Evolutionary conservation across 1,140 invertebrate genomes (phyloP).

Genomic region (Atta colombica): DNA sequence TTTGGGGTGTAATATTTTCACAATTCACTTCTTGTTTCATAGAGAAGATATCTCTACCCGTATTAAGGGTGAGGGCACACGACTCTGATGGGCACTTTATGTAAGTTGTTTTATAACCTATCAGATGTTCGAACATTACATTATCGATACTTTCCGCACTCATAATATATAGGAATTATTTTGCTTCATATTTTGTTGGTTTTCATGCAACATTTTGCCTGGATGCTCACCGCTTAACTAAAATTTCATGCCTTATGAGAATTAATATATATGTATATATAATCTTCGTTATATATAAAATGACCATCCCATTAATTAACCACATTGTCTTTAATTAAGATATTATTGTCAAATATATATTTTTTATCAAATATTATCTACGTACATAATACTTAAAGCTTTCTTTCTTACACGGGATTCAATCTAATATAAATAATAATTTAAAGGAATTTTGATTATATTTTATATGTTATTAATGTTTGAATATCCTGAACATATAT

Average conservation of each 20-base stretch:
- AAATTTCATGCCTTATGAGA: slow-evolving; percentile 71
- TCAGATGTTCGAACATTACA: slow-evolving; percentile 75
- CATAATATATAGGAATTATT: slow-evolving; percentile 73
- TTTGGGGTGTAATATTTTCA: slow-evolving; percentile 64
- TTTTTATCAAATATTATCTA: slow-evolving; percentile 30
- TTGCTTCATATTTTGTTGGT: slow-evolving; percentile 73
- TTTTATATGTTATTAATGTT: slow-evolving; percentile 12
- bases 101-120: slow-evolving; percentile 81
- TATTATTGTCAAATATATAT: slow-evolving; percentile 36
- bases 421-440: slow-evolving; percentile 23
- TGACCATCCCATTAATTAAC: slow-evolving; percentile 74
- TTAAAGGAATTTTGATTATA: slow-evolving; percentile 11
- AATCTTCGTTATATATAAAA: slow-evolving; percentile 63
- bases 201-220: slow-evolving; percentile 73
- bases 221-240: slow-evolving; percentile 79
- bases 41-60: slow-evolving; percentile 83
- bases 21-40: slow-evolving; percentile 81
- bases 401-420: slow-evolving; percentile 24
- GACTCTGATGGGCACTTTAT: slow-evolving; percentile 81
- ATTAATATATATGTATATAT: slow-evolving; percentile 51
- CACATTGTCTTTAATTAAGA: slow-evolving; percentile 78
- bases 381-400: slow-evolving; percentile 20
- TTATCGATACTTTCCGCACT: slow-evolving; percentile 70
- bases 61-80: slow-evolving; percentile 81
- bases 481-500: neutral